Conservation (phyloP, 2,113 vertebrate species). For the Hepsetus odoe region DNA sequence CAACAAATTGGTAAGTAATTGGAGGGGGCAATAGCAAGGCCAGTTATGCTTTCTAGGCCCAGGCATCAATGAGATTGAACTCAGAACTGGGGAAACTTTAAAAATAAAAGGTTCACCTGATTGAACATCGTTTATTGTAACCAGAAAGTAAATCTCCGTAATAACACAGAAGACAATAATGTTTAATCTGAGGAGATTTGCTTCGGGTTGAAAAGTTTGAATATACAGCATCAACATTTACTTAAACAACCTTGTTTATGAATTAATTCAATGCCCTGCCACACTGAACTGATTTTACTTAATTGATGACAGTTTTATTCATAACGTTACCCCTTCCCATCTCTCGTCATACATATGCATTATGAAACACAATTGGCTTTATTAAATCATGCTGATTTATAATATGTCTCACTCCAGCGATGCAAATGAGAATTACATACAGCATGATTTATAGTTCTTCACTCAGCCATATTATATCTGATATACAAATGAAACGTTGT, state of each 20-base stretch:
- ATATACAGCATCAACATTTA: neutral
- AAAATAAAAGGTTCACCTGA: too few species aligned
- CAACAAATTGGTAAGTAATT: too few species aligned
- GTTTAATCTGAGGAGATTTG: too few species aligned
- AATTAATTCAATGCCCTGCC: neutral
- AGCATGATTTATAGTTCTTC: conserved; percentile 44
- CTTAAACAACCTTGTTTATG: neutral
- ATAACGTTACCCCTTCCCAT: conserved; percentile 11
- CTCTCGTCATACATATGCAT: conserved; percentile 33
- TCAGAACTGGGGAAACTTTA: too few species aligned
- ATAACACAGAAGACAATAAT: too few species aligned
- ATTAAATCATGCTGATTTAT: conserved; percentile 52
- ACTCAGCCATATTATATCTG: conserved; percentile 7
- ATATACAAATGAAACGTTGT: conserved; percentile 7
- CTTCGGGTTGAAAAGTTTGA: neutral
- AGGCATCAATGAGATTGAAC: too few species aligned
- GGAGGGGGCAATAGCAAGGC: too few species aligned
- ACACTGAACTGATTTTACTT: conserved; percentile 35
- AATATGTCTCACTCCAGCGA: conserved; percentile 9
- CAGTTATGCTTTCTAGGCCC: too few species aligned
- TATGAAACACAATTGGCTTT: conserved; percentile 36
- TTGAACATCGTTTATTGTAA: too few species aligned
- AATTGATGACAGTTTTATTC: conserved; percentile 31
- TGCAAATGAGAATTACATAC: conserved; percentile 26
- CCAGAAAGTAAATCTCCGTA: too few species aligned